phyloP scores from a whole-genome alignment of 1,140 invertebrate species.

The Drosophila paulistorum region DNA sequence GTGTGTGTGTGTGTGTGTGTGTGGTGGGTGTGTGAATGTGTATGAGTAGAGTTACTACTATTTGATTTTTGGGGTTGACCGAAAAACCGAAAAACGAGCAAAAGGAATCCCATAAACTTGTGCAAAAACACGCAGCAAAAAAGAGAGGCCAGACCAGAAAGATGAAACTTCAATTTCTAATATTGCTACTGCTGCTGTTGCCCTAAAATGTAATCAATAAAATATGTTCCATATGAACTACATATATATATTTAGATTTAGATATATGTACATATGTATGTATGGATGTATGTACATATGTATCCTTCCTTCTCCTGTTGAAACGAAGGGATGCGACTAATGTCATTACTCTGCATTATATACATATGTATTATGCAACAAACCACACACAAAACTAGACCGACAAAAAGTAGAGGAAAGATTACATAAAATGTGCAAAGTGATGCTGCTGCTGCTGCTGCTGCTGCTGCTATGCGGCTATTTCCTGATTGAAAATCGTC shows the following conservation, averaged over 20 bases:
- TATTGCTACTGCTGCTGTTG: constrained; percentile 20
- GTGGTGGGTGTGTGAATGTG: background rate
- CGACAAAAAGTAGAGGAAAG: background rate
- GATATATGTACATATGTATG: no score
- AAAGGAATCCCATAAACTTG: constrained; percentile 71
- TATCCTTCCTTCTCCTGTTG: background rate
- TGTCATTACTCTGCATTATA: constrained; percentile 11
- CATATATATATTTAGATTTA: constrained; percentile 5
- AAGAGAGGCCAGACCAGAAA: background rate
- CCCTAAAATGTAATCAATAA: constrained; percentile 72
- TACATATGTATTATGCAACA: constrained; percentile 7
- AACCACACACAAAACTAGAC: background rate
- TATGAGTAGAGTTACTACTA: constrained; percentile 21
- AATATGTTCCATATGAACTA: constrained; percentile 72
- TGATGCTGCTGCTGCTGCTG: background rate
- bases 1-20: background rate
- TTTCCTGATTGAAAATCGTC: constrained; percentile 7
- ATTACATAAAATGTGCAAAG: background rate
- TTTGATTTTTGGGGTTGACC: constrained; percentile 46
- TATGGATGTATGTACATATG: no score
- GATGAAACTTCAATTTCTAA: constrained; percentile 11
- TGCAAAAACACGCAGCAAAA: constrained; percentile 67
- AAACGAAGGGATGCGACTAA: background rate
- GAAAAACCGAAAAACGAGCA: constrained; percentile 19
- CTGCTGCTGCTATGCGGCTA: background rate